phyloP scores from a whole-genome alignment of 2,888 invertebrate species.

The Diadromus collaris region DNA sequence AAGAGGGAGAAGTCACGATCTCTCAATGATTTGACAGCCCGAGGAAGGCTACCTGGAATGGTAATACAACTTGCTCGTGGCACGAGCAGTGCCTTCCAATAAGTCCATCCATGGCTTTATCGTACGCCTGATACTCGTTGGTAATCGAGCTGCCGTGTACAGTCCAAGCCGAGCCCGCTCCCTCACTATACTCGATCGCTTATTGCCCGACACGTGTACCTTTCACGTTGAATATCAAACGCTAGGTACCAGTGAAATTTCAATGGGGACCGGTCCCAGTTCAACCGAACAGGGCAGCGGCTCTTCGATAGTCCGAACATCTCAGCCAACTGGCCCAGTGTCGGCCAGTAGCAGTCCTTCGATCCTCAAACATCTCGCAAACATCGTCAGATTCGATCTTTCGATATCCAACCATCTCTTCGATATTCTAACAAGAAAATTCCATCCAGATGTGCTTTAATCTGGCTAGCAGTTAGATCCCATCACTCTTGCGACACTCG shows the following conservation, averaged over 20 bases:
- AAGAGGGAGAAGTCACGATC: conserved; percentile 41
- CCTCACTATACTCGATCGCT: conserved; percentile 17
- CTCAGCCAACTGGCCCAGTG: no score
- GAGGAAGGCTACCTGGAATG: conserved; percentile 47
- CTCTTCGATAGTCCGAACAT: no score
- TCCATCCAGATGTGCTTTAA: no score
- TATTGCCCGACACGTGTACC: conserved; percentile 39
- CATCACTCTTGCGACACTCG: no score
- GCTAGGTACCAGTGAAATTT: conserved; percentile 22
- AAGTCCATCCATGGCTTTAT: conserved; percentile 20
- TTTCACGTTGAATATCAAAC: conserved; percentile 34
- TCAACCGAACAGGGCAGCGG: not conserved
- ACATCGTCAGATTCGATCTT: no score
- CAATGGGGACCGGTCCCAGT: not conserved
- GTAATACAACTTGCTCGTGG: conserved; percentile 43
- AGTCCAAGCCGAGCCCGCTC: conserved; percentile 8
- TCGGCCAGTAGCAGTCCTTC: no score
- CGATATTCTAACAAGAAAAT: no score
- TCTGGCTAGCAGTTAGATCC: no score
- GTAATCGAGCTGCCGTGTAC: conserved; percentile 29
- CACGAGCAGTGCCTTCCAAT: conserved; percentile 56
- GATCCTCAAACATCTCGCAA: no score
- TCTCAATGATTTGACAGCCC: conserved; percentile 50
- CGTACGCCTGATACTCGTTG: not conserved
- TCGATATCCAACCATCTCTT: no score